Evolutionary conservation across 2,113 vertebrate genomes (phyloP), one percentile per base, ranked within the genome.

Genomic region (Larimichthys crocea): DNA sequence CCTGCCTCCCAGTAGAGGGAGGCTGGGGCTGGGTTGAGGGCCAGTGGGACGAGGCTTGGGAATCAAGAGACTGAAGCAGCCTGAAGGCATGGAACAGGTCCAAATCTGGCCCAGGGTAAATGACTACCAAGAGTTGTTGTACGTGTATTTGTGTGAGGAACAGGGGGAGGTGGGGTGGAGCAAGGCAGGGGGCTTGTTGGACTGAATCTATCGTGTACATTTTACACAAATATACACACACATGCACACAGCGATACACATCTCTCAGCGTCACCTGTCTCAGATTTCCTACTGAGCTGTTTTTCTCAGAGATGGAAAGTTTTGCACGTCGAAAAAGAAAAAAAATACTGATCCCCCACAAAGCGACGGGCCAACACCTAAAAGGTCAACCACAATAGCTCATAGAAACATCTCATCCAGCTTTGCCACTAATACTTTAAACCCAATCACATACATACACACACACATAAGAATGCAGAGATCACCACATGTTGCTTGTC

Each of bases 71-170:
- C 48, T 76, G 60, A 22, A 74, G 73, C 62, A 74, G 90, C 94
- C 92, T 90, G 83, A 71, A 91, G 93, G 88, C 86, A 93, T 95
- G 92, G 93, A 92, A 29, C 76, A 12, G 24, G 67, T 95, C 92
- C 94, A 95, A 92, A 92, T 79, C 80, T 74, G 79, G 87, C 74
- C 80, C 60, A 61, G 89, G 26, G 57, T 84, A 85, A 91, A 86
- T 61, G 77, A 84, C 79, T 70, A 85, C 74, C 42, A 61, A 73
- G 80, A 80, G 86, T 64, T 77, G 71, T 72, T 81, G 67, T 83
- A 71, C 14, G 24, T 62, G 49, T 82, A 62, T 83, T 77, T 88
- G 35, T 83, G 62, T 60, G 49, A 57, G 12, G 52, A 79, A 49
- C 15, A 74, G 69, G 35, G 42, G 46, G 29, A 81, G 52, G 35